Base-by-base conservation (phyloP, 2,797 vertebrate genomes). In the Aythya fuligula region DNA sequence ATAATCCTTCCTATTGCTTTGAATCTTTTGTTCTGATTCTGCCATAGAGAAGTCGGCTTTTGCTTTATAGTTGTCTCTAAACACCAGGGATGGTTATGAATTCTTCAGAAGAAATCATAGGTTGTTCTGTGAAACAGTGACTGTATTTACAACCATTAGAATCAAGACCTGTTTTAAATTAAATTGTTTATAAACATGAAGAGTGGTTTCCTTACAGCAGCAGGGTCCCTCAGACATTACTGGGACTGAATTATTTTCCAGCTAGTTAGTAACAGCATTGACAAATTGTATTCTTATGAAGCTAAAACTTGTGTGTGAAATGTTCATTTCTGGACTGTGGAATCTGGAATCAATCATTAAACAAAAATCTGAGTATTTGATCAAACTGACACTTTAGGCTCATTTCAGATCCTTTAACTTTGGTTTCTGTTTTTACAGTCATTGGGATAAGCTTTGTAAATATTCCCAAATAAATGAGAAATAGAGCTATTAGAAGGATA, bases 401-500 rank as follows among this genome's bases (percentile, higher is more conserved):
- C n/a, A 39, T 81, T 85, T 67, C 27, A 60, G 58, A 27, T 57
- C 38, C 80, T 60, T 78, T 19, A 86, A 61, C 3, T 1, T 20
- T 66, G 11, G 12, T 85, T 88, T 96, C 34, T 62, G 71, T 18
- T 58, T 70, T 36, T 21, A 64, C 13, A 85, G 19, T 28, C 18
- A 2, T 61, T 94, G 32, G 27, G 38, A 61, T 60, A 77, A 89
- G 6, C 9, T 88, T 90, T 92, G 17, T 72, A 57, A 66, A 57
- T 67, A 57, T 85, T 94, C 39, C 28, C 51, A 91, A 87, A 62
- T 39, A 49, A 94, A 64, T 75, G 51, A 79, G 65, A 71, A 93
- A 72, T 62, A 28, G 73, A 36, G 32, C 30, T 71, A 30, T 86
- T 84, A 81, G 58, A 76, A 89, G 73, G 32, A 51, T 5, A 51